phyloP scores from a whole-genome alignment of 2,888 invertebrate genomes.

The Rhaphigaster nebulosa region DNA sequence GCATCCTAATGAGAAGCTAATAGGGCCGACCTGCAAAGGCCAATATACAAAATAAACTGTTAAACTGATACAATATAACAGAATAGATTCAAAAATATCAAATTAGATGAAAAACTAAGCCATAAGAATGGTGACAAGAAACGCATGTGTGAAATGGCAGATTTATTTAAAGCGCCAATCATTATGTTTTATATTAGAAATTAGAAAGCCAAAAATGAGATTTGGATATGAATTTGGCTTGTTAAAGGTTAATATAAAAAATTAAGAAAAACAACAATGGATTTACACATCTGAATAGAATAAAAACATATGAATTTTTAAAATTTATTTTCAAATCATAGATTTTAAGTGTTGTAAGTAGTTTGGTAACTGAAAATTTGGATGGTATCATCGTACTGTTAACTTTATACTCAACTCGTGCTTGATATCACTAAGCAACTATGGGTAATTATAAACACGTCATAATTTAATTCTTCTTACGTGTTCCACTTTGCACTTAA shows the following conservation, averaged over 20 bases:
- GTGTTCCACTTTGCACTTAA: conserved; percentile 9
- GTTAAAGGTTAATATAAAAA: background rate
- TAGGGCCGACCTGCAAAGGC: too few species aligned
- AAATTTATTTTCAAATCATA: background rate
- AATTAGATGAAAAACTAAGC: too few species aligned
- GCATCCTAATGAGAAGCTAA: too few species aligned
- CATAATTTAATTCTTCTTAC: conserved; percentile 21
- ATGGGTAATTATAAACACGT: conserved; percentile 1
- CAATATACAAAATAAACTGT: too few species aligned
- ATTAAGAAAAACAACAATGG: background rate
- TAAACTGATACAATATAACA: too few species aligned
- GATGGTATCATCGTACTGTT: background rate
- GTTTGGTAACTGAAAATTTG: background rate
- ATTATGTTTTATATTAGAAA: too few species aligned
- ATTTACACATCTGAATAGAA: background rate
- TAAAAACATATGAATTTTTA: background rate
- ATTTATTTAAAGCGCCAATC: too few species aligned
- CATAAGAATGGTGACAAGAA: too few species aligned
- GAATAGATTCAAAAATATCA: too few species aligned
- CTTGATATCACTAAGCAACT: background rate
- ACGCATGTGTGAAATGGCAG: too few species aligned
- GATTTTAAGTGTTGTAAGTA: background rate
- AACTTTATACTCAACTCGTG: conserved; percentile 15
- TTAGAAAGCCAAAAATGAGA: too few species aligned
- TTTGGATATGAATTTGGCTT: too few species aligned